phyloP scores from a whole-genome alignment of 2,113 vertebrate genomes.

The Lipophrys pholis region DNA sequence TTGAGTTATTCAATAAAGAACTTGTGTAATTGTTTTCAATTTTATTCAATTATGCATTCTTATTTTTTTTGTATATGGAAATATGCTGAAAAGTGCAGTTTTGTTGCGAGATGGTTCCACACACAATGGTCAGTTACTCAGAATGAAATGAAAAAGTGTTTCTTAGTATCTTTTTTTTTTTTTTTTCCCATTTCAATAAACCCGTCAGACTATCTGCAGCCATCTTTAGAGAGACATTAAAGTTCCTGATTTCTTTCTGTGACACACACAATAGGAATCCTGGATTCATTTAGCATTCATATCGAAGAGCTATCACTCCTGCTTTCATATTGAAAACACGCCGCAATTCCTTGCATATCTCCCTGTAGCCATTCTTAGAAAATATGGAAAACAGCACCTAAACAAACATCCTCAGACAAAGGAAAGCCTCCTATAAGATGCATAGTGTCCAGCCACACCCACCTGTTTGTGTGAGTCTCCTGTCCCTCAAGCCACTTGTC shows the following conservation, averaged over 20 bases:
- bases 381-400: constrained; percentile 25
- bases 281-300: too few relatives aligned
- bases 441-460: constrained; percentile 52
- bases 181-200: neutral
- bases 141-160: neutral
- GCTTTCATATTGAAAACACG: constrained; percentile 6
- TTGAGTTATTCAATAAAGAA: too few relatives aligned
- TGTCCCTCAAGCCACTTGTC: constrained; percentile 52
- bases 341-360: neutral
- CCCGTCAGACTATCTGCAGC: neutral
- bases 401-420: constrained; percentile 16
- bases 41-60: too few relatives aligned
- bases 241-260: constrained; percentile 15
- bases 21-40: too few relatives aligned
- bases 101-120: neutral
- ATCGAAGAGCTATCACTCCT: neutral
- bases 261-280: neutral
- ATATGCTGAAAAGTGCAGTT: neutral
- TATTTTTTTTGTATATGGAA: too few relatives aligned
- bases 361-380: neutral
- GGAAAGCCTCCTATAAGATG: neutral
- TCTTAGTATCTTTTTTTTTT: neutral
- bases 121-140: neutral
- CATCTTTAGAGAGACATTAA: constrained; percentile 12
- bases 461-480: constrained; percentile 67